Percentiles rank a stretch among this genome's conserved stretches.
Conservation (phyloP, 2,888 invertebrate species). For the Ochropacha duplaris region DNA sequence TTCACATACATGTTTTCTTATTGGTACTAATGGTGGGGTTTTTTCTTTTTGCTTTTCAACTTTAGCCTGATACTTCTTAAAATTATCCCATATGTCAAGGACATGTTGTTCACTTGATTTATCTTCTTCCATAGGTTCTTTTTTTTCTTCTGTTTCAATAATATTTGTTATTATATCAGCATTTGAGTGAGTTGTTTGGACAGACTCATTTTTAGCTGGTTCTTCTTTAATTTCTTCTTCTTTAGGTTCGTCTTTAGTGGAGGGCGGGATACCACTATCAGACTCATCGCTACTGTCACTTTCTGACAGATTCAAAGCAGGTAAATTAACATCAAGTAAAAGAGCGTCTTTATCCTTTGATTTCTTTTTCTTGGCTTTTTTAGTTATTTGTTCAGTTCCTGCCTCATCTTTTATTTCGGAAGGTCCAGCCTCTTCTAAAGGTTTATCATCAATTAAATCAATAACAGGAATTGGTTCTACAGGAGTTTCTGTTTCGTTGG, state of each 20-base stretch:
- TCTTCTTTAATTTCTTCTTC: constrained; percentile 38
- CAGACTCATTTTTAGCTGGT: constrained; percentile 25
- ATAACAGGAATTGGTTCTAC: constrained; percentile 63
- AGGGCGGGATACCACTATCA: constrained; percentile 56
- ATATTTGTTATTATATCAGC: constrained; percentile 19
- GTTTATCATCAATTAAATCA: constrained; percentile 66
- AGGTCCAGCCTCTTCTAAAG: constrained; percentile 57
- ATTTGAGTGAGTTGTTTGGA: constrained; percentile 17
- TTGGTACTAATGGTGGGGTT: constrained; percentile 72
- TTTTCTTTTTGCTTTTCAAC: constrained; percentile 82
- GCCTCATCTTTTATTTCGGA: constrained; percentile 58
- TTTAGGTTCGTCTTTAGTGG: constrained; percentile 45
- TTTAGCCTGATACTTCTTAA: constrained; percentile 88
- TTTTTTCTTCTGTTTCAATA: constrained; percentile 46
- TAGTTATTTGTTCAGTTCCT: constrained; percentile 56
- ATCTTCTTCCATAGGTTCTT: constrained; percentile 59
- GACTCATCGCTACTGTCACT: constrained; percentile 91
- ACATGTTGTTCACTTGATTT: constrained; percentile 84
- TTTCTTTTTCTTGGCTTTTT: constrained; percentile 76
- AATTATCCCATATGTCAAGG: constrained; percentile 90
- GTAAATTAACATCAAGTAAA: constrained; percentile 84
- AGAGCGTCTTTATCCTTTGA: constrained; percentile 74
- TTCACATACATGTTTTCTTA: constrained; percentile 82
- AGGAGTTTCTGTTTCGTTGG: constrained; percentile 51
- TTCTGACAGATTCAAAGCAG: constrained; percentile 92